Evolutionary conservation across 1,140 invertebrate species (phyloP).

Genomic region (Ceratina japonica): DNA sequence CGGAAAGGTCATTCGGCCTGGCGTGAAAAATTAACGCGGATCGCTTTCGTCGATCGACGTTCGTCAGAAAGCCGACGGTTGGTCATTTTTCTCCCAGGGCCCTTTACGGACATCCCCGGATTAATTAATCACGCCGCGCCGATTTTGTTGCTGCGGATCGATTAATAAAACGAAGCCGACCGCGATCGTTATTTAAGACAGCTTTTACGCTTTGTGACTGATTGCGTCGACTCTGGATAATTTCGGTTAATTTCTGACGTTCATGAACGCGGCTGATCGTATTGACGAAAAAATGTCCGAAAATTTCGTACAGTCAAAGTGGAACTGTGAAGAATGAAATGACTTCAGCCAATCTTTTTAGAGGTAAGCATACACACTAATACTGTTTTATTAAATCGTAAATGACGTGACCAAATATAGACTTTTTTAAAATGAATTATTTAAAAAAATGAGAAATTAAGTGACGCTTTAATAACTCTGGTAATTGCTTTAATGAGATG

Average conservation of each 20-base stretch:
- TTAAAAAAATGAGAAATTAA: too few species aligned
- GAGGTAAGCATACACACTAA: too few species aligned
- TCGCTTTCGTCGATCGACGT: background rate
- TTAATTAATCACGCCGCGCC: conserved; percentile 41
- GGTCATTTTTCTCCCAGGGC: conserved; percentile 38
- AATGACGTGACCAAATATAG: too few species aligned
- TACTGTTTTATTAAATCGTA: too few species aligned
- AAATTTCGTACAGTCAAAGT: too few species aligned
- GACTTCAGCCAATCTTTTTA: too few species aligned
- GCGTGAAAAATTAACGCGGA: conserved; percentile 32
- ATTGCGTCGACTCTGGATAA: background rate
- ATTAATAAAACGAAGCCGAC: conserved; percentile 36
- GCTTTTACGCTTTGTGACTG: background rate
- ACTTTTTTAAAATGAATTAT: too few species aligned
- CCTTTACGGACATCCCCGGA: background rate
- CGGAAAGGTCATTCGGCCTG: too few species aligned
- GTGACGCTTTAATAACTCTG: too few species aligned
- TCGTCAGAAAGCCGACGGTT: background rate
- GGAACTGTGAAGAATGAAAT: too few species aligned
- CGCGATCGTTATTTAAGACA: conserved; percentile 27
- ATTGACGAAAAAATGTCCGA: too few species aligned
- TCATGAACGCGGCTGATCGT: background rate
- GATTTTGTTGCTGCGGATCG: conserved; percentile 26
- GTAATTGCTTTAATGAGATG: too few species aligned
- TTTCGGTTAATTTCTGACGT: background rate